Evolutionary conservation across 2,113 vertebrate species (phyloP), one percentile per base, ranked within the genome.

Genomic region (Scomber scombrus): DNA sequence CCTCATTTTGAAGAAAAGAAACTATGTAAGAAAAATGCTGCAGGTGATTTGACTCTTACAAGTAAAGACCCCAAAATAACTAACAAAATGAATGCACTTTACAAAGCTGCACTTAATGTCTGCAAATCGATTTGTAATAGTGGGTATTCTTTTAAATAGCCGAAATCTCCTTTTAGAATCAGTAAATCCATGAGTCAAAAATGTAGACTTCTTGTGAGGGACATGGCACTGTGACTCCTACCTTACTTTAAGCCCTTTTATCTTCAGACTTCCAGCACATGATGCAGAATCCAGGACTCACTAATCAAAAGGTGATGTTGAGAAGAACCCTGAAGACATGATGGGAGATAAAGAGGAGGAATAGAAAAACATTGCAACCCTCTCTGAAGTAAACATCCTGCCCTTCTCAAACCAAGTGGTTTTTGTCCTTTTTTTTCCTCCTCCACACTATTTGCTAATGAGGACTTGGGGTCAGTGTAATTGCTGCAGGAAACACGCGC

Each of bases 401-500:
- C 75, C 78, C 71, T 45, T 67, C 73, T 50, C 85, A 80, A 85
- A 93, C 75, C 83, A 81, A 90, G 77, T 80, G 75, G 70, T 85
- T 90, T 93, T 89, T 92, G 87, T 91, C 83, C 72, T 49, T 73
- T 81, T 71, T 71, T 51, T 50, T 68, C 14, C 65, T 84, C 71
- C 82, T 88, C 85, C 80, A 82, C 89, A 86, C 85, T 80, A 86
- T 90, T 84, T 89, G 85, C 92, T 94, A 93, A 95, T 95, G 94
- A 94, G 93, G 80, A 90, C 87, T 84, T 82, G 78, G 86, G 91
- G 90, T 94, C 91, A 90, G 80, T 89, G 90, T 94, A 94, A 95
- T 95, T 94, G 93, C 91, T 92, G 90, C 91, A 94, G 94, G 93
- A 95, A 95, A 94, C 93, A 89, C 0, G 82, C 74, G n/a, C 89